Percentiles rank a stretch among this genome's conserved stretches.
phyloP scores from a whole-genome alignment of 2,113 vertebrate genomes.

The Camelus bactrianus region DNA sequence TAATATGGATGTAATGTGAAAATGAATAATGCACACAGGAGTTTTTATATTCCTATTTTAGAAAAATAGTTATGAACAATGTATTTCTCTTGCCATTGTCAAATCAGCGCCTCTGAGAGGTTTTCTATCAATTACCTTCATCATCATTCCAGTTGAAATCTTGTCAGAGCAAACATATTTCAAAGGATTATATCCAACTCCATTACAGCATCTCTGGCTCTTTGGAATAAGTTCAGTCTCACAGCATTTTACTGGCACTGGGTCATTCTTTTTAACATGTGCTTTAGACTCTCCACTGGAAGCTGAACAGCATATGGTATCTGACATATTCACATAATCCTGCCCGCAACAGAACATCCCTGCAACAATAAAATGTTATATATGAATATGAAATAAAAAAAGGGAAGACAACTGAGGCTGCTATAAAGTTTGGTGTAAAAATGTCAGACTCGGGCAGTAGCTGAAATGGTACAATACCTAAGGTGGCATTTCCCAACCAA shows the following conservation, averaged over 20 bases:
- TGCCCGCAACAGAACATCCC: conserved; percentile 95
- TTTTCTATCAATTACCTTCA: conserved; percentile 91
- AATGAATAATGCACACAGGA: conserved; percentile 90
- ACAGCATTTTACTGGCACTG: conserved; percentile 93
- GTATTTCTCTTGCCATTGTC: conserved; percentile 87
- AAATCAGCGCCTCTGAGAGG: conserved; percentile 83
- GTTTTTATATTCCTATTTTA: conserved; percentile 89
- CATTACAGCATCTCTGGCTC: conserved; percentile 93
- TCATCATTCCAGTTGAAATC: conserved; percentile 89
- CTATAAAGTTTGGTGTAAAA: conserved; percentile 76
- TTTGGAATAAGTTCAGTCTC: conserved; percentile 93
- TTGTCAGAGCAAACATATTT: conserved; percentile 94
- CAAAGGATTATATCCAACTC: conserved; percentile 93
- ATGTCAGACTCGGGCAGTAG: conserved; percentile 55
- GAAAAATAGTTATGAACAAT: conserved; percentile 90
- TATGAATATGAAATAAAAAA: conserved; percentile 71
- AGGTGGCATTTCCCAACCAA: conserved; percentile 66
- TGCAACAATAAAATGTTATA: conserved; percentile 85
- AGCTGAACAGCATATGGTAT: conserved; percentile 92
- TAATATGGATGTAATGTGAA: conserved; percentile 89
- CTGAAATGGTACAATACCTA: conserved; percentile 52
- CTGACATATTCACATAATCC: conserved; percentile 93
- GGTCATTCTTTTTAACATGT: conserved; percentile 91
- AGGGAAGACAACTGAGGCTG: conserved; percentile 56
- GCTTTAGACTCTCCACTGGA: conserved; percentile 90